These are phyloP conservation scores for Oscheius sp. DNA, from an alignment of 2,888 invertebrate species.

Conservation along the genomic window DNA sequence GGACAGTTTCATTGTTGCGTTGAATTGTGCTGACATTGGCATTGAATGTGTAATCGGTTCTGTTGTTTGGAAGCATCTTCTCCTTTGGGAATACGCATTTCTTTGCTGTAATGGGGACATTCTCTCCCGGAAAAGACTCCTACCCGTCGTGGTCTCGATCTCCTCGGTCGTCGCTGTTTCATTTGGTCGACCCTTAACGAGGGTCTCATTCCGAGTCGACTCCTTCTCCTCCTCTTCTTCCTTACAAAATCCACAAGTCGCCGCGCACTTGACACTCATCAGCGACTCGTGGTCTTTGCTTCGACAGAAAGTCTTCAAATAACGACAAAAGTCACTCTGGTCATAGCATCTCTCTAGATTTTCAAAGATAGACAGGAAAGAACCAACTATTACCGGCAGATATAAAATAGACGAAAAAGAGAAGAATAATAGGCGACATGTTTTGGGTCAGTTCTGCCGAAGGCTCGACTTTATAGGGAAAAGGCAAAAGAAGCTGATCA, in stretches of 20 bases:
- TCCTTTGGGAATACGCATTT: constrained; percentile 51
- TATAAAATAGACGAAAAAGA: constrained; percentile 1
- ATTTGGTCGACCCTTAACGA: constrained; percentile 1
- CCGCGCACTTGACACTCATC: constrained; percentile 70
- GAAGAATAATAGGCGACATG: constrained; percentile 3
- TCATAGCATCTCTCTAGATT: constrained; percentile 18
- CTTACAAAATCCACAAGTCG: constrained; percentile 56
- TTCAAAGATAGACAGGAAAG: neutral
- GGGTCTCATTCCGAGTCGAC: neutral
- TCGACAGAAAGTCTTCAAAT: constrained; percentile 15
- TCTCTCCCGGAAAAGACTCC: neutral
- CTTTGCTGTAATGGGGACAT: constrained; percentile 22
- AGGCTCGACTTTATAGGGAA: constrained; percentile 12
- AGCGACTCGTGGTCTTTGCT: neutral
- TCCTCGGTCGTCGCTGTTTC: neutral
- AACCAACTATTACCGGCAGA: neutral
- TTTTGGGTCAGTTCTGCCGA: neutral
- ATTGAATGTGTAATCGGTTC: constrained; percentile 8
- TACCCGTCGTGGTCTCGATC: neutral
- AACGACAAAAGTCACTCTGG: constrained; percentile 28
- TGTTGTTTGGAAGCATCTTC: constrained; percentile 41
- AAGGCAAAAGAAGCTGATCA: neutral
- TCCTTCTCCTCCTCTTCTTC: neutral
- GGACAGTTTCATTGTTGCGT: constrained; percentile 11
- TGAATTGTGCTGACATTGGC: constrained; percentile 25